Conservation (phyloP, 2,113 vertebrate species). For the Tenebrosternarchus preto region DNA sequence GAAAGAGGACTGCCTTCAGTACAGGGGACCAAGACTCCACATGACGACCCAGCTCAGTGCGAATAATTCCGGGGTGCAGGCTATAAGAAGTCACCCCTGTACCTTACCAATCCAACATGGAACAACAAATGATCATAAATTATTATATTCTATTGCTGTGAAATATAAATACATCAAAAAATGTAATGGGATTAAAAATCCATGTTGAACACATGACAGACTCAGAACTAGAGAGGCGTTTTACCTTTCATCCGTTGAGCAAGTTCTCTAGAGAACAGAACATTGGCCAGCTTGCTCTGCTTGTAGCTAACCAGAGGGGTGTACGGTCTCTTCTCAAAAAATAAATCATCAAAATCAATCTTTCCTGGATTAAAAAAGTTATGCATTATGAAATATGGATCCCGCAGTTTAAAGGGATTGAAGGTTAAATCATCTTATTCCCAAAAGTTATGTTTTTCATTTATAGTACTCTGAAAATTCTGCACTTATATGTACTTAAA, state of each 20-base stretch:
- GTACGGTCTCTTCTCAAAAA: conserved; percentile 67
- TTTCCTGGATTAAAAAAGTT: conserved; percentile 56
- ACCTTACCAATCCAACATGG: conserved; percentile 54
- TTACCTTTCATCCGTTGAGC: conserved; percentile 63
- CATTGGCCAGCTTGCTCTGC: conserved; percentile 78
- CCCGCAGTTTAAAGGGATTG: background rate
- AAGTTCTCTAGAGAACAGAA: conserved; percentile 75
- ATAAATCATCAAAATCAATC: conserved; percentile 72
- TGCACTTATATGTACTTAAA: background rate
- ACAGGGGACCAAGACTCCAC: conserved; percentile 64
- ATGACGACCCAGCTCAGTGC: conserved; percentile 71
- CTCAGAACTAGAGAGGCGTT: conserved; percentile 10
- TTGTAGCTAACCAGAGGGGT: conserved; percentile 68
- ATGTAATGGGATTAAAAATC: too few species aligned
- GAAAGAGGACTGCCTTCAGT: conserved; percentile 61
- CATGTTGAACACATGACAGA: too few species aligned
- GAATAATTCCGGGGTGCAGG: conserved; percentile 76
- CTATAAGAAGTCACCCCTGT: conserved; percentile 67
- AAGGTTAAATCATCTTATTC: background rate
- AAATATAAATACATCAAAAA: too few species aligned
- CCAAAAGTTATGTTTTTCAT: background rate
- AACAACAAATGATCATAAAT: background rate
- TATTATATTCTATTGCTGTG: too few species aligned
- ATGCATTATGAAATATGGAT: background rate
- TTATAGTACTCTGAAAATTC: background rate